Percentiles rank a stretch among this genome's conserved stretches.
Conservation (phyloP, 1,140 invertebrate genomes). For the Drosophila ogumai region DNA sequence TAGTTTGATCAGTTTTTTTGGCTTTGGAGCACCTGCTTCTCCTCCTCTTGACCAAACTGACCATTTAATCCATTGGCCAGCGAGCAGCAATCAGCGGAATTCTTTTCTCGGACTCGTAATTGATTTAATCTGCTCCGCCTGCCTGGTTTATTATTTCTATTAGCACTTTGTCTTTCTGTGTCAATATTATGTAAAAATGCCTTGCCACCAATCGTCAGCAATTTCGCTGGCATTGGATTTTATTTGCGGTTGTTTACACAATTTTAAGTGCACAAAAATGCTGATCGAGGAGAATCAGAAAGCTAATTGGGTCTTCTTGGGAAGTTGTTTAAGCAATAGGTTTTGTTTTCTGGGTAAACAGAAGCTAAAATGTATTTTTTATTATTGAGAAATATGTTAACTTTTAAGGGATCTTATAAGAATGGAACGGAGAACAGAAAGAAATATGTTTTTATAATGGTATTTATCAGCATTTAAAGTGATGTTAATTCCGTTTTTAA, state of each 20-base stretch:
- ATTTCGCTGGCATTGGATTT: constrained; percentile 28
- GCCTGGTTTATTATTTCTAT: constrained; percentile 76
- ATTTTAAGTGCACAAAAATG: constrained; percentile 28
- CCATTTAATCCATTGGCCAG: constrained; percentile 37
- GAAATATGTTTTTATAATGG: too few relatives aligned
- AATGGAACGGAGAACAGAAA: too few relatives aligned
- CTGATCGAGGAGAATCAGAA: constrained; percentile 14
- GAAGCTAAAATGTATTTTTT: constrained; percentile 1
- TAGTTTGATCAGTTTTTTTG: constrained; percentile 22
- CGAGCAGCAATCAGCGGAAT: constrained; percentile 58
- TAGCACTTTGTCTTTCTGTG: constrained; percentile 77
- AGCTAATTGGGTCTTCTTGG: not conserved
- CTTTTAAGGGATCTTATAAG: not conserved
- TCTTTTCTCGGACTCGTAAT: constrained; percentile 58
- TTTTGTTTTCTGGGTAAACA: not conserved
- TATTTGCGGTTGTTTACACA: constrained; percentile 32
- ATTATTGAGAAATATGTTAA: not conserved
- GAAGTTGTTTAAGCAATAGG: not conserved
- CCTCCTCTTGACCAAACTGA: not conserved
- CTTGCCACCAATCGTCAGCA: constrained; percentile 34
- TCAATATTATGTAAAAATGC: constrained; percentile 67
- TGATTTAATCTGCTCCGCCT: constrained; percentile 73
- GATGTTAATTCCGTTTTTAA: too few relatives aligned
- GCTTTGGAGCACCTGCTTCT: constrained; percentile 25
- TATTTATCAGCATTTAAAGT: too few relatives aligned